Evolutionary conservation across 2,113 vertebrate genomes (phyloP).

Genomic region (Rhodinocichla rosea): DNA sequence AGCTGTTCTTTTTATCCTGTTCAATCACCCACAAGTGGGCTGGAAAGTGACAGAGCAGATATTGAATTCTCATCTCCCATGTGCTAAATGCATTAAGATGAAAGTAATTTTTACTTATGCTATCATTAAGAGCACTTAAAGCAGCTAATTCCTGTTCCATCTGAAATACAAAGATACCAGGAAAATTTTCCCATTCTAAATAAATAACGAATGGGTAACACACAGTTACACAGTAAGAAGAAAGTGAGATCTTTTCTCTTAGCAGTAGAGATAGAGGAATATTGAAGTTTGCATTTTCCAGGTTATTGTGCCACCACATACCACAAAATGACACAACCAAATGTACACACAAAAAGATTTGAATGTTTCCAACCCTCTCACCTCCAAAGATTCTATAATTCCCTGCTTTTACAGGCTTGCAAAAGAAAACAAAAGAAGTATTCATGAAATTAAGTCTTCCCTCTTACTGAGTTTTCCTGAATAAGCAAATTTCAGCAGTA

Average conservation of each 20-base stretch:
- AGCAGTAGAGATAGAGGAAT: neutral
- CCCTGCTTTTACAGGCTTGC: neutral
- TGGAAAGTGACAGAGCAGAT: neutral
- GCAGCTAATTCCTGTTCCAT: neutral
- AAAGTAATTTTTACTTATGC: constrained; percentile 39
- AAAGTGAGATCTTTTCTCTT: neutral
- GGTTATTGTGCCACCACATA: neutral
- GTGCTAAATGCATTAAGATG: constrained; percentile 20
- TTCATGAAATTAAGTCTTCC: neutral
- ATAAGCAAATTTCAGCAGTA: neutral
- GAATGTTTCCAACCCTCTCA: neutral
- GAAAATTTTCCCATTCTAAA: neutral
- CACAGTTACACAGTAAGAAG: neutral
- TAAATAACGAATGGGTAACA: neutral
- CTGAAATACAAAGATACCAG: neutral
- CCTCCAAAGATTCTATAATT: neutral
- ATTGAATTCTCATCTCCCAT: neutral
- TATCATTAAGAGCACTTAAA: neutral
- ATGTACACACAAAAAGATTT: neutral
- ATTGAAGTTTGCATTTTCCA: neutral
- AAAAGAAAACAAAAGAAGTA: neutral
- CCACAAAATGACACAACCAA: neutral
- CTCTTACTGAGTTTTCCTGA: neutral
- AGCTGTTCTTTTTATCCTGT: neutral
- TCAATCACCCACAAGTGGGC: constrained; percentile 13